Percentiles rank a stretch among this genome's conserved stretches.
Evolutionary conservation across 2,888 invertebrate species (phyloP).

Genomic region (Lasius fuliginosus): DNA sequence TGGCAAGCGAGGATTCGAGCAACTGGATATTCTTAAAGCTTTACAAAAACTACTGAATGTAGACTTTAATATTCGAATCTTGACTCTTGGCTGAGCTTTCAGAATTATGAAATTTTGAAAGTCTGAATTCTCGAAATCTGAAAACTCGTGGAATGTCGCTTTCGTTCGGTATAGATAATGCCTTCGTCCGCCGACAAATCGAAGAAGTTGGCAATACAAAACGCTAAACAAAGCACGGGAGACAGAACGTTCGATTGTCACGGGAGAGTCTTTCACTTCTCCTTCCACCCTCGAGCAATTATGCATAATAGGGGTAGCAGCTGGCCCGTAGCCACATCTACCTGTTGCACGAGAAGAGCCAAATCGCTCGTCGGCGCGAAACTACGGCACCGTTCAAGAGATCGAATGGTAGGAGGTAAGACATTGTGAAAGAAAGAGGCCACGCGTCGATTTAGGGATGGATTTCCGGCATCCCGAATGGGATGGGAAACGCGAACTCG

Average conservation of each 20-base stretch:
- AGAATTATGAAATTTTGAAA: neutral
- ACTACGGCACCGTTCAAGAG: constrained; percentile 78
- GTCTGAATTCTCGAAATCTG: neutral
- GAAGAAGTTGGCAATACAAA: constrained; percentile 39
- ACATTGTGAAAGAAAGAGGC: constrained; percentile 74
- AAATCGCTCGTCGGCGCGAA: constrained; percentile 75
- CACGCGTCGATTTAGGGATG: constrained; percentile 63
- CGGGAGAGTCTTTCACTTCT: constrained; percentile 66
- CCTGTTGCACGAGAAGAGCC: constrained; percentile 80
- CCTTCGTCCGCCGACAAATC: neutral
- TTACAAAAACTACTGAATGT: neutral
- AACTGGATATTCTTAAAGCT: neutral
- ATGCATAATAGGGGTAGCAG: constrained; percentile 79
- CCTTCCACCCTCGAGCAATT: constrained; percentile 76
- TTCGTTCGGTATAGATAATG: neutral
- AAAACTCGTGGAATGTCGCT: neutral
- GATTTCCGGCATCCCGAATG: constrained; percentile 65
- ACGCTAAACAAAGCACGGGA: constrained; percentile 51
- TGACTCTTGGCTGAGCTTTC: neutral
- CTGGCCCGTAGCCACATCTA: constrained; percentile 81
- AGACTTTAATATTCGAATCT: neutral
- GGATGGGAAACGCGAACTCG: constrained; percentile 48
- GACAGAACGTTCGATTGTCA: constrained; percentile 71
- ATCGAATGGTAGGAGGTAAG: constrained; percentile 72
- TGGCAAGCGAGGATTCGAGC: neutral